phyloP scores from a whole-genome alignment of 2,113 vertebrate species.

The Apistogramma diplotaenia region DNA sequence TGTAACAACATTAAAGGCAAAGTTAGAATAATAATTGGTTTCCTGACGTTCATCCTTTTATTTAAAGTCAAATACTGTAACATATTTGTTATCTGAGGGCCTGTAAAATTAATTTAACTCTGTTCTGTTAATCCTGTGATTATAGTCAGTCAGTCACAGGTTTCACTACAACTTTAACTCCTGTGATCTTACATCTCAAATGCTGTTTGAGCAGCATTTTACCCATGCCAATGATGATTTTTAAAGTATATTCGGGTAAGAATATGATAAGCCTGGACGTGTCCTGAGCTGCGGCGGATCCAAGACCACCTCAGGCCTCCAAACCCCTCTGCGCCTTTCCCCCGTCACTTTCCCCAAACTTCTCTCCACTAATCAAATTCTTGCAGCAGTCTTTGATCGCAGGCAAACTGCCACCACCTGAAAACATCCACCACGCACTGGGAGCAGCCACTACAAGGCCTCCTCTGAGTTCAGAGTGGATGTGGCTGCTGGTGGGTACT shows the following conservation, averaged over 20 bases:
- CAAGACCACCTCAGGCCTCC: not conserved
- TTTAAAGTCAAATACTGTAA: not conserved
- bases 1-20: not conserved
- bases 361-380: not conserved
- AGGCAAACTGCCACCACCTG: slow-evolving; percentile 17
- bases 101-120: not conserved
- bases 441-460: not conserved
- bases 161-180: not conserved
- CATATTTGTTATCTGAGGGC: not conserved
- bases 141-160: not conserved
- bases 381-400: slow-evolving; percentile 23
- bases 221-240: not conserved
- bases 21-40: not conserved
- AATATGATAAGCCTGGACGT: not conserved
- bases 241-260: not conserved
- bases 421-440: not conserved
- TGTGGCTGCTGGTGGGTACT: slow-evolving; percentile 26
- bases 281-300: not conserved
- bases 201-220: not conserved
- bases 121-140: not conserved
- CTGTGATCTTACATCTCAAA: not conserved
- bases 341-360: not conserved
- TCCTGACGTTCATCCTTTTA: not conserved
- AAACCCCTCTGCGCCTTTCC: not conserved
- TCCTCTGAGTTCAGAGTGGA: not conserved